Base-by-base conservation (phyloP, 1,140 invertebrate genomes). In the Anastatus disparis region DNA sequence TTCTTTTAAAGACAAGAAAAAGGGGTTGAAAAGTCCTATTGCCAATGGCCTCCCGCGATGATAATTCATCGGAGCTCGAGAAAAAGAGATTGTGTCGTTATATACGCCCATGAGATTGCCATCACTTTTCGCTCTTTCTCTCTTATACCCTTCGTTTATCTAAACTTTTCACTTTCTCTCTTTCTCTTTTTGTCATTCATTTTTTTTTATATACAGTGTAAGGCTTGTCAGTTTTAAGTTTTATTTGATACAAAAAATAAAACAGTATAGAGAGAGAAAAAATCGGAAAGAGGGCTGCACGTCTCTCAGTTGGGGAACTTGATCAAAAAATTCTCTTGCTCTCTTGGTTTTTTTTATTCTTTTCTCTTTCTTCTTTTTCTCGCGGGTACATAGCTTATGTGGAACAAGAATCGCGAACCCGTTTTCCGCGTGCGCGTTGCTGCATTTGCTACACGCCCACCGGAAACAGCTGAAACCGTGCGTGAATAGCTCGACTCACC, bases 391-490 rank as follows among this genome's bases (percentile, higher is more conserved):
- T n/a, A n/a, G n/a, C n/a, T n/a, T n/a, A n/a, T n/a, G n/a, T n/a
- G 79, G 74, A 83, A 82, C 52, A 26, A 62, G 59, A 48, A 31
- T 85, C 82, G 82, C 82, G 82, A 85, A 86, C 84, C 84, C 84
- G 84, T 86, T 86, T 85, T 77, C 81, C 70, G 63, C 70, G 68
- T 20, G 27, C 10, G 27, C 40, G 27, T 42, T 79, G n/a, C n/a
- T n/a, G n/a, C n/a, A n/a, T n/a, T n/a, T n/a, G n/a, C n/a, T 82
- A 15, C 67, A 84, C 84, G 84, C 84, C 84, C 83, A 86, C 84
- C 84, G 84, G 84, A 86, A 85, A 71, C 84, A 86, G 84, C 84
- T 85, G 84, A 79, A 75, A 61, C 66, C 63, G 72, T 71, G 72
- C 73, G 65, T 81, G 77, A 80, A 82, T 81, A 76, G 76, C 76